Evolutionary conservation across 2,113 vertebrate species (phyloP).

Genomic region (Erinaceus europaeus): DNA sequence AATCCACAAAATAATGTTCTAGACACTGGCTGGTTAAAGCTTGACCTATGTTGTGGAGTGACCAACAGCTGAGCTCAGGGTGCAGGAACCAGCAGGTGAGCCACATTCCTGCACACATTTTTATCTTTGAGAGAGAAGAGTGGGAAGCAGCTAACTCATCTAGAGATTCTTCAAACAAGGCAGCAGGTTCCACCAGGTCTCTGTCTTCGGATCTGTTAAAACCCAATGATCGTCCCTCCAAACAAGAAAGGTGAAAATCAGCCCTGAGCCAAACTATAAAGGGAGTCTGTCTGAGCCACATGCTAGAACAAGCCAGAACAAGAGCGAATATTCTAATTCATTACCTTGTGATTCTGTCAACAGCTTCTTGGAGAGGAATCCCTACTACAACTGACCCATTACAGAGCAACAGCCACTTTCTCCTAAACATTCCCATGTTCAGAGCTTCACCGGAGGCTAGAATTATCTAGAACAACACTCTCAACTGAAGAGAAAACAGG

Average conservation of each 20-base stretch:
- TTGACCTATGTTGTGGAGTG: background rate
- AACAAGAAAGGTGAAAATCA: background rate
- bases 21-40: background rate
- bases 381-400: slow-evolving; percentile 44
- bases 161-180: slow-evolving; percentile 10
- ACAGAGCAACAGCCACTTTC: slow-evolving; percentile 28
- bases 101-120: background rate
- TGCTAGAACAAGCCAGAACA: background rate
- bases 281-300: background rate
- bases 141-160: background rate
- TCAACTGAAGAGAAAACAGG: slow-evolving; percentile 47
- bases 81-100: background rate
- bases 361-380: slow-evolving; percentile 12
- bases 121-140: background rate
- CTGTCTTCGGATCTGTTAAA: background rate
- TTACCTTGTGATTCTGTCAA: background rate
- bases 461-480: slow-evolving; percentile 53
- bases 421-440: slow-evolving; percentile 55
- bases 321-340: background rate
- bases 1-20: background rate
- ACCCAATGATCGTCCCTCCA: background rate
- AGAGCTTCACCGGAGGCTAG: slow-evolving; percentile 45
- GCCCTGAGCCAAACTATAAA: background rate
- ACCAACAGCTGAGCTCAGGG: background rate
- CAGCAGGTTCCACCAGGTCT: background rate